Evolutionary conservation across 2,888 invertebrate species (phyloP).

Genomic region (Callinectes sapidus): DNA sequence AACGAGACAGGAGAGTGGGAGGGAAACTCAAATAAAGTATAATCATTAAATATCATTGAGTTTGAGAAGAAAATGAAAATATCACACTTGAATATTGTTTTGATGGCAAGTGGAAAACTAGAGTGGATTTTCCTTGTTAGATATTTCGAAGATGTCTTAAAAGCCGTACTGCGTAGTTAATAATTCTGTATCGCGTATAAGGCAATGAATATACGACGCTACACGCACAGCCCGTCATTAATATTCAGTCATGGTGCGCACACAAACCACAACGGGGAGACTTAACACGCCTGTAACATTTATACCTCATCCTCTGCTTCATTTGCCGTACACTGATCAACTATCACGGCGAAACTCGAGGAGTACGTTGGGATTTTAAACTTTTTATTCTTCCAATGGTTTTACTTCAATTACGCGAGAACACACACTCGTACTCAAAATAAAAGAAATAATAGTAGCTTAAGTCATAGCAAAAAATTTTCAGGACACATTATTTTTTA

Average conservation of each 20-base stretch:
- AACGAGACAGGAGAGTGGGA: neutral
- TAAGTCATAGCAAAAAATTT: neutral
- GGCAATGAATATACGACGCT: neutral
- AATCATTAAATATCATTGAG: neutral
- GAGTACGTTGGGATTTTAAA: no score
- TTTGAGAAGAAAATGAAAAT: neutral
- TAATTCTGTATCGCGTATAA: neutral
- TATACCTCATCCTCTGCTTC: no score
- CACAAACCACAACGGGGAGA: neutral
- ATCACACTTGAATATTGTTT: neutral
- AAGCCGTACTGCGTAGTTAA: neutral
- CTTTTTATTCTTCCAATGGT: neutral
- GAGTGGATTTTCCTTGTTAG: neutral
- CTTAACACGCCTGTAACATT: neutral
- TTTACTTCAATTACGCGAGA: neutral
- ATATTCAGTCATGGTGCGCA: neutral
- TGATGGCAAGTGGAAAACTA: neutral
- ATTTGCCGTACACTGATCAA: no score
- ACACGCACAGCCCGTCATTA: neutral
- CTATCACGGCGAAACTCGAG: no score
- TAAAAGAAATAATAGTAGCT: neutral
- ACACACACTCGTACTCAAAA: neutral
- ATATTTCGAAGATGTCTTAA: neutral
- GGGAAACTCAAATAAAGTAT: neutral
- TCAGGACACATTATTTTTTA: neutral